These are phyloP conservation scores for Flexamia atlantica DNA, from an alignment of 2,888 invertebrate genomes.

Conservation along the genomic window DNA sequence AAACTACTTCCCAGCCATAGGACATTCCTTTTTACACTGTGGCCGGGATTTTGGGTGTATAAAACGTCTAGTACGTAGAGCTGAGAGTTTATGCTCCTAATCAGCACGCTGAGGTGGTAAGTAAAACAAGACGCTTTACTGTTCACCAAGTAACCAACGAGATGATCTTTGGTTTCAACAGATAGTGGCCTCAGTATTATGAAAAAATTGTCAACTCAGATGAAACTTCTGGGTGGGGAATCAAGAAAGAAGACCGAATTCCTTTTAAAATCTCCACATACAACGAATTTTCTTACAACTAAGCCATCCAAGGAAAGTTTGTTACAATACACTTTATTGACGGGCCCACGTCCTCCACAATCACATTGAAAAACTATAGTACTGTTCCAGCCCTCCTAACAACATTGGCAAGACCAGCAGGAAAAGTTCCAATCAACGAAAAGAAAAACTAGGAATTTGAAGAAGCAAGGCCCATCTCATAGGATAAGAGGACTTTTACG, in stretches of 20 bases:
- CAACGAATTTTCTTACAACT: slow-evolving; percentile 21
- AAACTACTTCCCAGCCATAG: not conserved
- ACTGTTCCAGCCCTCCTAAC: not conserved
- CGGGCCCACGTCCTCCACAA: slow-evolving; percentile 22
- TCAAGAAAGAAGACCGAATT: slow-evolving; percentile 27
- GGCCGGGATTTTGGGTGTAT: not conserved
- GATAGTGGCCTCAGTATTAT: not conserved
- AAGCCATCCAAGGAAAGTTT: slow-evolving; percentile 14
- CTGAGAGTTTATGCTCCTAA: not conserved
- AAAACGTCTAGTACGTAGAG: not conserved
- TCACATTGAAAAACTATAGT: not conserved
- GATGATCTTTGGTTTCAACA: not conserved
- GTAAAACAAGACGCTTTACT: not conserved
- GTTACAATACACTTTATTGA: slow-evolving; percentile 40
- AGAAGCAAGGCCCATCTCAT: not conserved
- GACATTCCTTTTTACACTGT: not conserved
- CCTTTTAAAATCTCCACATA: slow-evolving; percentile 46
- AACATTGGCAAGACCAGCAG: not conserved
- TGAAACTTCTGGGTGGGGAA: slow-evolving; percentile 45
- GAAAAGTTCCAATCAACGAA: not conserved
- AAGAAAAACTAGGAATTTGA: not conserved
- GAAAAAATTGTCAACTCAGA: not conserved
- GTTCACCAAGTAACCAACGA: not conserved
- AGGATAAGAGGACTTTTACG: slow-evolving; percentile 17
- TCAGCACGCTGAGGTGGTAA: not conserved